Conservation (phyloP, 2,113 vertebrate species). For the Myiagra hebetior region DNA sequence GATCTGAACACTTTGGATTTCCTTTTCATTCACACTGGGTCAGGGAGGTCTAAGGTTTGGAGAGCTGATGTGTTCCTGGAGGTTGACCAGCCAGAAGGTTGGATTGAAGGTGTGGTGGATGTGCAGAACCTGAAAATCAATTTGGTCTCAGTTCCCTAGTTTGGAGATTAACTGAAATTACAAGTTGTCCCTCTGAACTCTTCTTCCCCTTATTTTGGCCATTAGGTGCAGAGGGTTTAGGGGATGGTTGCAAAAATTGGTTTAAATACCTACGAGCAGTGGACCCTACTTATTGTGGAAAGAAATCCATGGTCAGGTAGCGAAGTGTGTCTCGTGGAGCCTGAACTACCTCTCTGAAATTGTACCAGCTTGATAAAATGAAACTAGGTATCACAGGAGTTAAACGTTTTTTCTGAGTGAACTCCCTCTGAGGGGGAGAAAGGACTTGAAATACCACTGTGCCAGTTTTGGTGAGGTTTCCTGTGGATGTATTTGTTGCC, state of each 20-base stretch:
- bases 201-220: neutral
- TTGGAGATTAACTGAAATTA: neutral
- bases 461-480: neutral
- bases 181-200: neutral
- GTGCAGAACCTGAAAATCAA: neutral
- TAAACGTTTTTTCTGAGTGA: neutral
- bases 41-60: neutral
- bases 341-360: neutral
- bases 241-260: neutral
- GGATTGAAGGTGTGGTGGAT: neutral
- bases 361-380: neutral
- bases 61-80: neutral
- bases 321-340: neutral
- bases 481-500: neutral
- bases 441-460: neutral
- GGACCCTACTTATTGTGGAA: neutral
- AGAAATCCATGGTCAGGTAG: rapidly evolving
- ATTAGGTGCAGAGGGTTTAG: neutral
- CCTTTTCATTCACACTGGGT: neutral
- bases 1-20: neutral
- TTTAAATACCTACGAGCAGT: neutral
- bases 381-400: rapidly evolving
- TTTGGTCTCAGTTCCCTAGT: neutral
- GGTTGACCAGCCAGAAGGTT: neutral
- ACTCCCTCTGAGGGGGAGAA: neutral